Conservation (phyloP, 2,888 invertebrate species). For the Meandrusa payeni region DNA sequence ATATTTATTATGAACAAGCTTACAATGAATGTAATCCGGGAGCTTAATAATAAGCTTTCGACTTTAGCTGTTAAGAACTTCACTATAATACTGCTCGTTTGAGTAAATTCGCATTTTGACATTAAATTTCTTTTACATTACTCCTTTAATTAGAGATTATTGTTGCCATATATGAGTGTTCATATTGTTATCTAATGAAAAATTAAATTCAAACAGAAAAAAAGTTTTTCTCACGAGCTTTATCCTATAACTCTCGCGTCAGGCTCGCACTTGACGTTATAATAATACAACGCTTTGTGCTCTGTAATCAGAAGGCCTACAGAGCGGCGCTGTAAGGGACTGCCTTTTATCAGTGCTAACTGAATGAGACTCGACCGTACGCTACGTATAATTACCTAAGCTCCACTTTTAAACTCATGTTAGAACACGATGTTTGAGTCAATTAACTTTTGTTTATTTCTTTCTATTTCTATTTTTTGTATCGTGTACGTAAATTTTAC, state of each 20-base stretch:
- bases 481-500: no score
- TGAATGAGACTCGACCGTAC: slow-evolving; percentile 21
- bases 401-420: slow-evolving; percentile 18
- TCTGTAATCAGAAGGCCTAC: slow-evolving; percentile 21
- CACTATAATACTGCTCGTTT: slow-evolving; percentile 13
- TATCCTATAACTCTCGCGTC: slow-evolving; percentile 5
- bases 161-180: no score
- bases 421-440: slow-evolving; percentile 11
- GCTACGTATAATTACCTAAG: slow-evolving; percentile 22
- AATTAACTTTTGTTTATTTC: slow-evolving; percentile 1
- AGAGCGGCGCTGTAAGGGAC: slow-evolving; percentile 15
- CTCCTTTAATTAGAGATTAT: neutral
- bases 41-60: slow-evolving; percentile 21
- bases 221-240: slow-evolving; percentile 7
- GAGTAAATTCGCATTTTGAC: slow-evolving; percentile 3
- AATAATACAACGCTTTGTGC: slow-evolving; percentile 22
- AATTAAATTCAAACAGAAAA: slow-evolving; percentile 4
- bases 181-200: neutral
- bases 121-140: neutral
- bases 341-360: slow-evolving; percentile 22
- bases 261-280: slow-evolving; percentile 21
- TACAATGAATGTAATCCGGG: slow-evolving; percentile 18
- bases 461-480: neutral
- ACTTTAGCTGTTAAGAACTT: slow-evolving; percentile 16
- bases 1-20: slow-evolving; percentile 19